Base-by-base conservation (phyloP, 1,140 invertebrate genomes). In the Drosophila nannoptera region DNA sequence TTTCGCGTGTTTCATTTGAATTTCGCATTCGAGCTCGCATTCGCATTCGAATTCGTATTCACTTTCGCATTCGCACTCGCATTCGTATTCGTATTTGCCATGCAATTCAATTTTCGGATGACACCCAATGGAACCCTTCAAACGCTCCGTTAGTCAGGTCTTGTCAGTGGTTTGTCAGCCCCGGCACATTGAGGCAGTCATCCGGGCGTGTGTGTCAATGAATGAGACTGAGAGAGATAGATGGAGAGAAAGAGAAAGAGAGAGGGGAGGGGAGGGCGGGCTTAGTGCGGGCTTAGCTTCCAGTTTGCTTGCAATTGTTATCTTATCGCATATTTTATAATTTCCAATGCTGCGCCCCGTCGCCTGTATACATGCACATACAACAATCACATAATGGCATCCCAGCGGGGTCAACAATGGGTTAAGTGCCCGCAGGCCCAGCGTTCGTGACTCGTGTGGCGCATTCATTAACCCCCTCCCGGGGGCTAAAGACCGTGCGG, bases 361-460 rank as follows among this genome's bases (percentile, higher is more conserved):
- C 45, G 54, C 60, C 45, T 55, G 40, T 16, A 43, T 43, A 43
- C 7, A 7, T 43, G 7, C 14, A n/a, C 12, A 12, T 40, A 46
- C 7, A 45, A 31, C 35, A 64, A 38, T 43, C 9, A 33, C 38
- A 38, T 69, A 56, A 69, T 58, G 46, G 45, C 56, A 35, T 50
- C n/a, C 12, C 42, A 31, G 35, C 6, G 58, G 53, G 68, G 67
- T 64, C 69, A 65, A 60, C 69, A 71, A 64, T 62, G 65, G 69
- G 64, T 68, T 72, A 72, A 72, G 64, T 72, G 65, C 58, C 69
- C 63, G 63, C 63, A 71, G 63, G 61, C 64, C 60, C 43, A 42
- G 31, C 32, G 62, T 54, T 52, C 48, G 61, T 69, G 67, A 52
- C 61, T 70, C 62, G 46, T 70, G 62, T 65, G 40, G 38, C 69